Conservation (phyloP, 2,113 vertebrate genomes). For the Datnioides undecimradiatus region DNA sequence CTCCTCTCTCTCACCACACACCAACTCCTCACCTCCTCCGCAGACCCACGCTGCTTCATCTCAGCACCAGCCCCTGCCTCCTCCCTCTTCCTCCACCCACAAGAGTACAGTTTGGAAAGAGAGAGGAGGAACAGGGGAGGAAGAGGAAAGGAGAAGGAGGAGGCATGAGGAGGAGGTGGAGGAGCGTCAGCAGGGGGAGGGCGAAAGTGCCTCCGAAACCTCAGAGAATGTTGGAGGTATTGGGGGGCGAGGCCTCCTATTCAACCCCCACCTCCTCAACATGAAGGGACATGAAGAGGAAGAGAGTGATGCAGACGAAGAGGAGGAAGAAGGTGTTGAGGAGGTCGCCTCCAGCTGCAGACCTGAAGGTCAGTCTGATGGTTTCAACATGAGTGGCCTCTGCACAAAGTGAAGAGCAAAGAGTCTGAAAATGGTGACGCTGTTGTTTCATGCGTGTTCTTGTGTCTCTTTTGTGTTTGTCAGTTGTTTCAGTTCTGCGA, state of each 20-base stretch:
- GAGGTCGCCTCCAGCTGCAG: conserved; percentile 75
- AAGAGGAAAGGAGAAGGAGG: conserved; percentile 49
- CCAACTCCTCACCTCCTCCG: conserved; percentile 14
- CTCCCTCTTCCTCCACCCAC: neutral
- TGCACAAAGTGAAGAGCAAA: neutral
- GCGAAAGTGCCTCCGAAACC: conserved; percentile 74
- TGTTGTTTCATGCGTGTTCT: neutral
- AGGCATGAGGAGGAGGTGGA: conserved; percentile 43
- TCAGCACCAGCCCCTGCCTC: conserved; percentile 2
- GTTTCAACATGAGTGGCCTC: too few species aligned
- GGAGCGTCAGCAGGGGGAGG: conserved; percentile 78
- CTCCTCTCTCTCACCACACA: conserved; percentile 11
- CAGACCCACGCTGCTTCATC: neutral
- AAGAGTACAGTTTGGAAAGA: conserved; percentile 70
- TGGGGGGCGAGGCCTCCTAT: neutral
- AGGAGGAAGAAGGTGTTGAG: conserved; percentile 76
- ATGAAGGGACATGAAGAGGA: conserved; percentile 69
- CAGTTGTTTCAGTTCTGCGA: conserved; percentile 44
- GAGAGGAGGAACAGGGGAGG: conserved; percentile 16
- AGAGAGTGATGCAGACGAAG: conserved; percentile 71
- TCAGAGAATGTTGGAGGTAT: conserved; percentile 54
- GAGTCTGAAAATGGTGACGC: neutral
- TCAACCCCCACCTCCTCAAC: conserved; percentile 65
- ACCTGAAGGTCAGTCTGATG: conserved; percentile 63
- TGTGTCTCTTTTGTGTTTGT: neutral